Percentiles rank a stretch among this genome's conserved stretches.
Conservation (phyloP, 2,113 vertebrate species). For the Malurus elegans region DNA sequence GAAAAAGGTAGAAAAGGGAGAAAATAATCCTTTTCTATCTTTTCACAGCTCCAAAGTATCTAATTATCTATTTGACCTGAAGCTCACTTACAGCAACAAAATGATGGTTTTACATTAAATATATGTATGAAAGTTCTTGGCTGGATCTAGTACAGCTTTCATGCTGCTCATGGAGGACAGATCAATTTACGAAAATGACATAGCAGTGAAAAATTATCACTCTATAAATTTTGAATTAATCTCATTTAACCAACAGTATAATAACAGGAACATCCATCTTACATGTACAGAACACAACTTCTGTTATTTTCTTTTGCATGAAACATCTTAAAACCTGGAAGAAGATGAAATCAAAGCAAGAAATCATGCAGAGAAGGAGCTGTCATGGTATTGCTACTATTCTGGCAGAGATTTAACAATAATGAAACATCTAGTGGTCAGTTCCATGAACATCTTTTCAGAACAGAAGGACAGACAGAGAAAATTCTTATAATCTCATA, state of each 20-base stretch:
- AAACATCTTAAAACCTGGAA: not conserved
- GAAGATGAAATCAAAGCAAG: not conserved
- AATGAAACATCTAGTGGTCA: not conserved
- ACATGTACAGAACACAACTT: not conserved
- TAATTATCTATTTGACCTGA: not conserved
- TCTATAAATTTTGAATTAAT: not conserved
- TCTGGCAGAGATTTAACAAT: not conserved
- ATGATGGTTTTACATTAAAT: not conserved
- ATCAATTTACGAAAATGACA: not conserved
- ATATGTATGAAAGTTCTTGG: not conserved
- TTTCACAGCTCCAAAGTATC: not conserved
- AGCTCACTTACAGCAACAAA: not conserved
- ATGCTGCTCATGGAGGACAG: not conserved
- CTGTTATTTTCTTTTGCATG: not conserved
- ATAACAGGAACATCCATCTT: not conserved
- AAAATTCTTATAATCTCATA: not conserved
- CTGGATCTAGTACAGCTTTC: not conserved
- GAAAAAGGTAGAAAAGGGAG: not conserved
- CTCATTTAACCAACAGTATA: not conserved
- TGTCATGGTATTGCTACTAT: not conserved
- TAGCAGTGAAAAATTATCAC: not conserved
- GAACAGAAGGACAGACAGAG: not conserved
- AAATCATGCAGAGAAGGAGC: not conserved
- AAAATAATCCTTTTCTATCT: not conserved
- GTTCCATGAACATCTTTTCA: not conserved